A percentile compares a stretch with the other conserved stretches of the same genome.
These are phyloP conservation scores for Diaprepes abbreviatus DNA, from an alignment of 2,888 invertebrate species.

Conservation along the genomic window DNA sequence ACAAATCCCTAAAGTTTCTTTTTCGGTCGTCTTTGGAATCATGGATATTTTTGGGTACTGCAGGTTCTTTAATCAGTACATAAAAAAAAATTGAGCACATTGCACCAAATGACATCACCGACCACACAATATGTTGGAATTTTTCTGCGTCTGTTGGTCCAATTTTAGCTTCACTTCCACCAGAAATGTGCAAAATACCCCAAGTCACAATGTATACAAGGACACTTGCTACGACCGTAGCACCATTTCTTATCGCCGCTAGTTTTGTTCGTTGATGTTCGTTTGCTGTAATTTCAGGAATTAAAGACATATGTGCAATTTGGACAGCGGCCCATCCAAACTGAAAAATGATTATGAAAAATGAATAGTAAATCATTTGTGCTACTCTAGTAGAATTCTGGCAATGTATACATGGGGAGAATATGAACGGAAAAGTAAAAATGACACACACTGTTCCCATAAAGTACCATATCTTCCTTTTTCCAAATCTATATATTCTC, in stretches of 20 bases:
- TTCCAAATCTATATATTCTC: constrained; percentile 80
- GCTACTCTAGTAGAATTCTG: constrained; percentile 73
- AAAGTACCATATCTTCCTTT: constrained; percentile 91
- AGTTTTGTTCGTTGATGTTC: constrained; percentile 80
- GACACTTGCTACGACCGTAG: constrained; percentile 90
- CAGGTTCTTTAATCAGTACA: constrained; percentile 74
- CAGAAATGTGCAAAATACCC: constrained; percentile 77
- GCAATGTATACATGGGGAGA: constrained; percentile 81
- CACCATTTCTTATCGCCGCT: constrained; percentile 82
- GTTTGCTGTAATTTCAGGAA: constrained; percentile 84
- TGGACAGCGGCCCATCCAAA: constrained; percentile 95
- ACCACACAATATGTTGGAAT: constrained; percentile 79
- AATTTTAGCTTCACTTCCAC: constrained; percentile 74
- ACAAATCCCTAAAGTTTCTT: constrained; percentile 58
- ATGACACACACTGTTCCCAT: constrained; percentile 84
- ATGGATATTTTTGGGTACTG: constrained; percentile 58
- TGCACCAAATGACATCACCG: constrained; percentile 77
- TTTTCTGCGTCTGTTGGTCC: constrained; percentile 77
- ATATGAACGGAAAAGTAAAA: constrained; percentile 89
- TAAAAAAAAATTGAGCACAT: constrained; percentile 82
- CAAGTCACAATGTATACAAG: constrained; percentile 86
- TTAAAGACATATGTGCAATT: constrained; percentile 91
- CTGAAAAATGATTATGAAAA: constrained; percentile 88
- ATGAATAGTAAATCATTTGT: constrained; percentile 81
- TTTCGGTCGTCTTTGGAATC: constrained; percentile 61